A percentile compares a stretch with the other conserved stretches of the same genome.
phyloP scores from a whole-genome alignment of 2,113 vertebrate genomes.

The Lipophrys pholis region DNA sequence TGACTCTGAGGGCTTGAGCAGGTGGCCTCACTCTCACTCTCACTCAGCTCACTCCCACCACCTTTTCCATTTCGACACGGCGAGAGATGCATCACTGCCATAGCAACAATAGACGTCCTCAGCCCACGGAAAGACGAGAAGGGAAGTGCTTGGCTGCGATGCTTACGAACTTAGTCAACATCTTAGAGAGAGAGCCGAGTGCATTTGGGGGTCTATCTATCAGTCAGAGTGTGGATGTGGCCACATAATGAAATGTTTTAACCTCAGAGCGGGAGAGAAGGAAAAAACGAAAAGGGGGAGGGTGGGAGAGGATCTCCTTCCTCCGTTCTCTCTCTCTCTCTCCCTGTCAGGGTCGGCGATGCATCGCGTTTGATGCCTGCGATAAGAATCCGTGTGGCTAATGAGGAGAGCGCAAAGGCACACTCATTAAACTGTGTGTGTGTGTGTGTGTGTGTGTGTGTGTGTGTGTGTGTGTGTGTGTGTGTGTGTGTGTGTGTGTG shows the following conservation, averaged over 20 bases:
- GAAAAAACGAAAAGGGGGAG: slow-evolving; percentile 8
- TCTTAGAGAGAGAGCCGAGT: slow-evolving; percentile 27
- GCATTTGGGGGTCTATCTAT: slow-evolving; percentile 12
- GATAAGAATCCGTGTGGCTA: slow-evolving; percentile 79
- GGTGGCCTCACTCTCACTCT: slow-evolving; percentile 45
- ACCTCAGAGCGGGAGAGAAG: slow-evolving; percentile 55
- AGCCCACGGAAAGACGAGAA: slow-evolving; percentile 44
- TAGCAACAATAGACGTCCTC: slow-evolving; percentile 66
- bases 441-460: slow-evolving; percentile 33
- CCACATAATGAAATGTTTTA: slow-evolving; percentile 66
- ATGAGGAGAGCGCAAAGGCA: slow-evolving; percentile 78
- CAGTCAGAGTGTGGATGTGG: slow-evolving; percentile 42
- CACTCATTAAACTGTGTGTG: slow-evolving; percentile 77
- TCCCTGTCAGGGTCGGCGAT: slow-evolving; percentile 67
- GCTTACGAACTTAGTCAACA: slow-evolving; percentile 59
- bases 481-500: slow-evolving; percentile 19
- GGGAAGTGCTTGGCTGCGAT: slow-evolving; percentile 42
- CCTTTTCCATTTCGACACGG: slow-evolving; percentile 49
- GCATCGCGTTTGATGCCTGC: slow-evolving; percentile 78
- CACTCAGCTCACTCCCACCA: slow-evolving; percentile 54
- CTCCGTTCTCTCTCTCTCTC: slow-evolving; percentile 37
- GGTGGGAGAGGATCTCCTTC: slow-evolving; percentile 34
- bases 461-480: slow-evolving; percentile 26
- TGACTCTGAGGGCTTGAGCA: slow-evolving; percentile 37
- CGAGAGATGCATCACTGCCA: slow-evolving; percentile 65